These are phyloP conservation scores for Sarcophaga carnaria DNA, from an alignment of 2,888 invertebrate genomes.

Conservation along the genomic window DNA sequence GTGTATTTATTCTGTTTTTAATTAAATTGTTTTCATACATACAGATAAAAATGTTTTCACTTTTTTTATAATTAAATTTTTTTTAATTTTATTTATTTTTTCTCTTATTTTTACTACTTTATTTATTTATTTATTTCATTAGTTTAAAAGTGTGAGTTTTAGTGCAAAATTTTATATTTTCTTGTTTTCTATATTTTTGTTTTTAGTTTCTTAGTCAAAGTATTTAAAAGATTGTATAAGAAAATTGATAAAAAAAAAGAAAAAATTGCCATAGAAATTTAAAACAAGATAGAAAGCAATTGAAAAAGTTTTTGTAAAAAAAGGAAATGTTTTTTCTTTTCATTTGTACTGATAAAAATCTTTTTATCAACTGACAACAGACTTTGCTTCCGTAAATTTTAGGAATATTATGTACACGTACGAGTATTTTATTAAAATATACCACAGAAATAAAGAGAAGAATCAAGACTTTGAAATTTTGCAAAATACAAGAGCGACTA, in stretches of 20 bases:
- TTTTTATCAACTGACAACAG: too few species aligned
- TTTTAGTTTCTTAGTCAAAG: background rate
- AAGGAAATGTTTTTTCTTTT: too few species aligned
- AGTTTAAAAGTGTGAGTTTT: slow-evolving; percentile 15
- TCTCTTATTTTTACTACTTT: slow-evolving; percentile 16
- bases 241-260: background rate
- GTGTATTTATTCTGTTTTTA: slow-evolving; percentile 16
- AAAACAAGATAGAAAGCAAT: background rate
- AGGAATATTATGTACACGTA: too few species aligned
- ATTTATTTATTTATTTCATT: slow-evolving; percentile 24
- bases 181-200: background rate
- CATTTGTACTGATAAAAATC: too few species aligned
- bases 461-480: too few species aligned
- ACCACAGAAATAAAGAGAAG: too few species aligned
- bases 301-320: too few species aligned
- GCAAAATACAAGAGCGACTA: too few species aligned
- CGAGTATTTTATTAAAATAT: too few species aligned
- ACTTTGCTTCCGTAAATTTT: too few species aligned
- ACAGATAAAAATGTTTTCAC: slow-evolving; percentile 42
- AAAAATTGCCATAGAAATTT: background rate
- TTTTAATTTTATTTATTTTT: background rate
- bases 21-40: slow-evolving; percentile 29
- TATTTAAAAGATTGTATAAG: background rate
- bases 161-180: slow-evolving; percentile 30
- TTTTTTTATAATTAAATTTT: background rate